Evolutionary conservation across 2,797 vertebrate species (phyloP), one percentile per base, ranked within the genome.

Genomic region (Enteromius afrohamiltoni): DNA sequence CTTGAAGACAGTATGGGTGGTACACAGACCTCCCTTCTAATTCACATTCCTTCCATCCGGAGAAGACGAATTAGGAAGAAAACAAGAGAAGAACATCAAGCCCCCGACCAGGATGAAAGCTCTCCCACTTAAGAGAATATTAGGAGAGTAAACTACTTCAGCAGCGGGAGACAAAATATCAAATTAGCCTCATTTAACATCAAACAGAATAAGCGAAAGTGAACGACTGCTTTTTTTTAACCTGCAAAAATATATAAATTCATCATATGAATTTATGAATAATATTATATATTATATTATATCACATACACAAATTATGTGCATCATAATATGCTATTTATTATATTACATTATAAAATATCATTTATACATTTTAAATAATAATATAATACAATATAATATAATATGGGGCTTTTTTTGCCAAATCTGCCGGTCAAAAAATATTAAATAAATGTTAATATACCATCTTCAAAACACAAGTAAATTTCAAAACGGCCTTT

Each of bases 101-200:
- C 92, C 93, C 92, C 93, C 93, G 82, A 92, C 93, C 88, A 92
- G 90, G 93, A 94, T 95, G 93, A 95, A 95, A 95, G 94, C 91
- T 76, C 88, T 67, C 90, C 93, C 91, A 93, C 92, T 91, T 90
- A 91, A 90, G 91, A 92, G 94, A 91, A 92, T 93, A 94, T 95
- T 93, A 95, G 91, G 91, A 91, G 93, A 93, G 94, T 92, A 95
- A 94, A 94, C 93, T 90, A 88, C 86, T 90, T 86, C 91, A 93
- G 91, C 93, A 90, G 91, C 91, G 89, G 94, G 95, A 92, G 93
- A 92, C 91, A 91, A 90, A 93, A 94, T 90, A 91, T 93, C 92
- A 93, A 85, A 93, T 91, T 91, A 88, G 89, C 75, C 86, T 89
- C 62, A 86, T 90, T 90, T 88, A 91, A 95, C 93, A 93, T 95